Evolutionary conservation across 2,797 vertebrate species (phyloP).

Genomic region (Pangasius mekongensis): DNA sequence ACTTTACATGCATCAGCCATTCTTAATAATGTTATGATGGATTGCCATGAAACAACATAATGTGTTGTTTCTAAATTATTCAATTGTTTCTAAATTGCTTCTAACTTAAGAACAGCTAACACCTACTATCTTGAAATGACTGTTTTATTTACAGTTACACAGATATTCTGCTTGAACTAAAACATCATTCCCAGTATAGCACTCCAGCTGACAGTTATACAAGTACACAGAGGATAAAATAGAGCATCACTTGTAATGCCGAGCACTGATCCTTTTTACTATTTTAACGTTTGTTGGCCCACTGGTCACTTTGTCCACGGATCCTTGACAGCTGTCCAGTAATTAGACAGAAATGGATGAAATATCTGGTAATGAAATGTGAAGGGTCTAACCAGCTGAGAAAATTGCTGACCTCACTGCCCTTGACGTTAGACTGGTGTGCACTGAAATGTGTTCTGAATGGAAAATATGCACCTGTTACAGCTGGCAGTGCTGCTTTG

Average conservation of each 20-base stretch:
- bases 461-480: conserved; percentile 48
- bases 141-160: neutral
- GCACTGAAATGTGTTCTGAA: conserved; percentile 46
- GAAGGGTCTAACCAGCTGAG: conserved; percentile 59
- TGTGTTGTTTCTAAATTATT: neutral
- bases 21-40: neutral
- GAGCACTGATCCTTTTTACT: conserved; percentile 45
- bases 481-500: conserved; percentile 18
- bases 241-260: neutral
- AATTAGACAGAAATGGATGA: conserved; percentile 54
- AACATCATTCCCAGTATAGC: neutral
- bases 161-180: conserved; percentile 4
- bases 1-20: neutral
- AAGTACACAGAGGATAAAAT: conserved; percentile 17
- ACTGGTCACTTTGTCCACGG: conserved; percentile 44
- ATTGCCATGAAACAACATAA: neutral
- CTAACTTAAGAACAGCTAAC: neutral
- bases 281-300: conserved; percentile 36
- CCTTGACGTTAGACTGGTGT: conserved; percentile 50
- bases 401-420: conserved; percentile 62
- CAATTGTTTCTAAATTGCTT: neutral
- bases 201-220: conserved; percentile 15
- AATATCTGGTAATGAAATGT: conserved; percentile 59
- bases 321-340: conserved; percentile 56
- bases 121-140: neutral